Percentiles rank a stretch among this genome's conserved stretches.
phyloP scores from a whole-genome alignment of 2,888 invertebrate species.

The Drosophila emarginata region DNA sequence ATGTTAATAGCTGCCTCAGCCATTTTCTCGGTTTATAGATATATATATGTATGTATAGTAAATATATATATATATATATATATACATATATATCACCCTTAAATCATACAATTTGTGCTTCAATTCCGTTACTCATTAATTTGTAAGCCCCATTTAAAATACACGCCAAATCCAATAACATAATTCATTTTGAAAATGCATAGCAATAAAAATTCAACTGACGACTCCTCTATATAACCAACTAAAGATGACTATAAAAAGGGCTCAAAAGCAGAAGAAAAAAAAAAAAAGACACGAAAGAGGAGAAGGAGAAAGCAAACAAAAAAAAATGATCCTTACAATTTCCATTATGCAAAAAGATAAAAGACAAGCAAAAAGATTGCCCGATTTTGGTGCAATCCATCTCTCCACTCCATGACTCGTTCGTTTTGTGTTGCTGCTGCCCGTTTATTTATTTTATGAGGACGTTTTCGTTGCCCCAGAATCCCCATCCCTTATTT shows the following conservation, averaged over 20 bases:
- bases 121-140: conserved; percentile 1
- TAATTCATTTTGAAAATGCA: conserved; percentile 11
- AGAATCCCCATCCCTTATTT: neutral
- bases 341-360: conserved; percentile 57
- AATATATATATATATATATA: neutral
- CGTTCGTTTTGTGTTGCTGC: conserved; percentile 38
- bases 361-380: conserved; percentile 40
- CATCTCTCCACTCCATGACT: conserved; percentile 30
- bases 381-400: conserved; percentile 47
- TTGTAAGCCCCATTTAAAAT: conserved; percentile 3
- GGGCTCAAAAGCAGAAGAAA: conserved; percentile 39
- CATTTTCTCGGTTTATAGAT: neutral
- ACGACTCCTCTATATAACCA: conserved; percentile 20
- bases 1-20: neutral
- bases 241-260: conserved; percentile 58
- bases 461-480: conserved; percentile 38
- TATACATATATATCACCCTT: neutral
- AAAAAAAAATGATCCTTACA: conserved; percentile 28
- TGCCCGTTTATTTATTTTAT: conserved; percentile 47
- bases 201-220: conserved; percentile 3
- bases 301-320: too few species aligned
- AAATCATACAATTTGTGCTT: conserved; percentile 3
- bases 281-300: neutral
- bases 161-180: conserved; percentile 7
- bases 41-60: neutral